Conservation (phyloP, 2,113 vertebrate genomes). For the Trogon melanurus region DNA sequence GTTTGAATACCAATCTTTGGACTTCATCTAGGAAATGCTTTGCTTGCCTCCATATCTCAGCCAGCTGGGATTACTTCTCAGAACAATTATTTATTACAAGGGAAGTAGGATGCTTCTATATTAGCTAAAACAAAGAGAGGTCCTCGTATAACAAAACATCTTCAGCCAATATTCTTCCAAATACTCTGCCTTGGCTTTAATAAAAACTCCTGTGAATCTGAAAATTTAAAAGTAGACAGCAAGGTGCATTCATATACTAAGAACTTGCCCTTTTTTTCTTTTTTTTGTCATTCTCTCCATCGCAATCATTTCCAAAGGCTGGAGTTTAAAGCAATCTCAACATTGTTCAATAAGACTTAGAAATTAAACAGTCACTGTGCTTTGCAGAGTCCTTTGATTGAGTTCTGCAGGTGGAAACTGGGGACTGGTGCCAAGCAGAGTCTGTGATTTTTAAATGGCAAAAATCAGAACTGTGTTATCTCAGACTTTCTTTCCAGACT, state of each 20-base stretch:
- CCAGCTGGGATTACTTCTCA: neutral
- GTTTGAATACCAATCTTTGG: neutral
- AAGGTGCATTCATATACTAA: neutral
- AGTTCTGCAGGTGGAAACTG: slow-evolving; percentile 18
- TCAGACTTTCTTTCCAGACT: neutral
- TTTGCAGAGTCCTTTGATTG: slow-evolving; percentile 4
- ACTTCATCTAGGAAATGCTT: neutral
- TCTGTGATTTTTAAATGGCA: slow-evolving; percentile 28
- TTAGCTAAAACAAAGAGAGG: neutral
- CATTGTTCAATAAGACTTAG: neutral
- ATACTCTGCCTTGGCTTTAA: neutral
- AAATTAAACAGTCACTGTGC: slow-evolving; percentile 33
- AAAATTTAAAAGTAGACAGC: neutral
- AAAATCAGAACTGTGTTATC: neutral
- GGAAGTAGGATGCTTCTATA: neutral
- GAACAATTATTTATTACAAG: neutral
- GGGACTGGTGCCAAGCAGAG: neutral
- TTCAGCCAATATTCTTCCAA: neutral
- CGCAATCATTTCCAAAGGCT: neutral
- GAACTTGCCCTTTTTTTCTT: neutral
- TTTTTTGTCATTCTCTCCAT: neutral
- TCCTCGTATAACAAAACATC: neutral
- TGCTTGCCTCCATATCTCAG: neutral
- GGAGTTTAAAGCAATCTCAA: neutral
- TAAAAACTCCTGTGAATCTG: neutral